A percentile compares a stretch with the other conserved stretches of the same genome.
These are phyloP conservation scores for Pituophis catenifer DNA, from an alignment of 2,113 vertebrate genomes.

Conservation along the genomic window DNA sequence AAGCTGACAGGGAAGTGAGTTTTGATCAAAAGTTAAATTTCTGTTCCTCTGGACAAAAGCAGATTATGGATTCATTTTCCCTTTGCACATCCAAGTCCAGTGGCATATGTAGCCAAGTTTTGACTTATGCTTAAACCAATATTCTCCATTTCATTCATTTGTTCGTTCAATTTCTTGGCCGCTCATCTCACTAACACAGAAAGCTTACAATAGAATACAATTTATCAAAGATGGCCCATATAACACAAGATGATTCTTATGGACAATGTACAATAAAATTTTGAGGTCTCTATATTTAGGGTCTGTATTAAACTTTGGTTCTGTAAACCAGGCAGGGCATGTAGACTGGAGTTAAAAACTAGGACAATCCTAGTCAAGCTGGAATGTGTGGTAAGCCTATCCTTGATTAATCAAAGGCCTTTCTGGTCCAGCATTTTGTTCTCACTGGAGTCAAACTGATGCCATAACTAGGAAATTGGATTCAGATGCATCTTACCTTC, in stretches of 20 bases:
- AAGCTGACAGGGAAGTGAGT: background rate
- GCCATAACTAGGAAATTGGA: background rate
- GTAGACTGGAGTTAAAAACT: background rate
- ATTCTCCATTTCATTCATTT: background rate
- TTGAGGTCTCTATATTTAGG: background rate
- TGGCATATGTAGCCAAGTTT: background rate
- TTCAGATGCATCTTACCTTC: background rate
- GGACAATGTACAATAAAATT: background rate
- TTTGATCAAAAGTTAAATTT: background rate
- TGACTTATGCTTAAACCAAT: background rate
- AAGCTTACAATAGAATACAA: background rate
- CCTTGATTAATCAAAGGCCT: background rate
- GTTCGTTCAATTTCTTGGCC: background rate
- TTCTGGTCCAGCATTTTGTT: background rate
- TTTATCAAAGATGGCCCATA: background rate
- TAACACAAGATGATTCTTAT: background rate
- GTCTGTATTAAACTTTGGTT: background rate
- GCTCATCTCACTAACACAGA: background rate
- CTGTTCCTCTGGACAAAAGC: background rate
- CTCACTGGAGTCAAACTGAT: background rate
- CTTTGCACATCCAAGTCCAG: background rate
- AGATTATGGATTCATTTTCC: background rate
- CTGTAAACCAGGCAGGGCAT: background rate
- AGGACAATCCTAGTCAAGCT: background rate
- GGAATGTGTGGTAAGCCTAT: background rate